phyloP scores from a whole-genome alignment of 2,888 invertebrate genomes.

The Teinopalpus imperialis region DNA sequence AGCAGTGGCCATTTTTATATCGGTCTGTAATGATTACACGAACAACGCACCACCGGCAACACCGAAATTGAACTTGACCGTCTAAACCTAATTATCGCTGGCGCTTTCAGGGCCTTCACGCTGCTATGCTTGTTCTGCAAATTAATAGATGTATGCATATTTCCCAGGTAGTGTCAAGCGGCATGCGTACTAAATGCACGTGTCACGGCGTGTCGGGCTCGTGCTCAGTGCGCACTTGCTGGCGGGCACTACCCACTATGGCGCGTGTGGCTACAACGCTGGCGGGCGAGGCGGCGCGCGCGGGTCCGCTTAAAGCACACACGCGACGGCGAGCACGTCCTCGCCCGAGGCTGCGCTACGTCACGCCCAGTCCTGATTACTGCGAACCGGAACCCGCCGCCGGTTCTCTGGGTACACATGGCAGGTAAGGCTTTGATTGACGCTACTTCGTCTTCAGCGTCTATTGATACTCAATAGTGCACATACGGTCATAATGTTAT shows the following conservation, averaged over 20 bases:
- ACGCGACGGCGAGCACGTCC: slow-evolving; percentile 60
- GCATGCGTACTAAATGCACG: slow-evolving; percentile 86
- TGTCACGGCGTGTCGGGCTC: slow-evolving; percentile 93
- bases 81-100: no score
- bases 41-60: no score
- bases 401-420: slow-evolving; percentile 89
- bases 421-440: slow-evolving; percentile 85
- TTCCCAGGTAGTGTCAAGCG: slow-evolving; percentile 81
- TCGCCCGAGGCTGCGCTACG: slow-evolving; percentile 85
- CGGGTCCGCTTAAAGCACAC: slow-evolving; percentile 65
- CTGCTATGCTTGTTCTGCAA: no score
- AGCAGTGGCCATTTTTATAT: no score
- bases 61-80: no score
- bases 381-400: slow-evolving; percentile 87
- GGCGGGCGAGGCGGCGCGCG: slow-evolving; percentile 63
- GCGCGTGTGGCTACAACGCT: slow-evolving; percentile 83
- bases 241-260: slow-evolving; percentile 86
- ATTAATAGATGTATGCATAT: not conserved
- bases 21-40: no score
- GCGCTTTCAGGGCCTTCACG: no score
- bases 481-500: no score
- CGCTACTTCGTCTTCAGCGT: no score
- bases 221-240: slow-evolving; percentile 91
- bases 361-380: slow-evolving; percentile 91
- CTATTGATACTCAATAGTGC: no score